Conservation (phyloP, 2,888 invertebrate species). For the Macrosiphum euphorbiae region DNA sequence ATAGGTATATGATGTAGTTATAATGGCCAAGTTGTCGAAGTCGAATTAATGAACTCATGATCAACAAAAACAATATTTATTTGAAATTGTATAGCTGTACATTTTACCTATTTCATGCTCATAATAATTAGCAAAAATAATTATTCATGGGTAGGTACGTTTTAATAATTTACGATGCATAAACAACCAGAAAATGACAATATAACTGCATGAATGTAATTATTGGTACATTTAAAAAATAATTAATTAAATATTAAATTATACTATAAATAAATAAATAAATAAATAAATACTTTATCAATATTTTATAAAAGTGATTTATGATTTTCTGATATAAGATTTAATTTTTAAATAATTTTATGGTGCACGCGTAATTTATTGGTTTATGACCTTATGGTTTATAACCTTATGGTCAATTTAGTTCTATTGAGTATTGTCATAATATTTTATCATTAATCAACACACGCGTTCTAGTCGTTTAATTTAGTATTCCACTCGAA, state of each 20-base stretch:
- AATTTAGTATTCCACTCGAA: not conserved
- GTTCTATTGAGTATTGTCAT: not conserved
- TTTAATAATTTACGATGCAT: not conserved
- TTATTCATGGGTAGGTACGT: not conserved
- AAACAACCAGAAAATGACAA: not conserved
- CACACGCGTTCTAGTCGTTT: not conserved
- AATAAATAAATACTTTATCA: not conserved
- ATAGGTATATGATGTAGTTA: not conserved
- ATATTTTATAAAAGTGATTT: not conserved
- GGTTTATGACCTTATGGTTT: not conserved
- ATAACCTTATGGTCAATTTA: not conserved
- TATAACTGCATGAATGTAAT: not conserved
- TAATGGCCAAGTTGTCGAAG: not conserved
- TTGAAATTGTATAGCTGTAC: not conserved
- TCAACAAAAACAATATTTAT: not conserved
- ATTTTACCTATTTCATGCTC: not conserved
- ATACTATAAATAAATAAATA: not conserved
- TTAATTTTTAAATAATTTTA: not conserved
- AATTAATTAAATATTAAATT: not conserved
- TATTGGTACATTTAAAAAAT: not conserved
- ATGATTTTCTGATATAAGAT: not conserved
- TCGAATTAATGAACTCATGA: not conserved
- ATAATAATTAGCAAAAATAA: not conserved
- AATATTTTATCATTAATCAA: conserved; percentile 2
- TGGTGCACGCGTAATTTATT: not conserved